A percentile compares a stretch with the other conserved stretches of the same genome.
Conservation (phyloP, 2,888 invertebrate species). For the Beris morrisii region DNA sequence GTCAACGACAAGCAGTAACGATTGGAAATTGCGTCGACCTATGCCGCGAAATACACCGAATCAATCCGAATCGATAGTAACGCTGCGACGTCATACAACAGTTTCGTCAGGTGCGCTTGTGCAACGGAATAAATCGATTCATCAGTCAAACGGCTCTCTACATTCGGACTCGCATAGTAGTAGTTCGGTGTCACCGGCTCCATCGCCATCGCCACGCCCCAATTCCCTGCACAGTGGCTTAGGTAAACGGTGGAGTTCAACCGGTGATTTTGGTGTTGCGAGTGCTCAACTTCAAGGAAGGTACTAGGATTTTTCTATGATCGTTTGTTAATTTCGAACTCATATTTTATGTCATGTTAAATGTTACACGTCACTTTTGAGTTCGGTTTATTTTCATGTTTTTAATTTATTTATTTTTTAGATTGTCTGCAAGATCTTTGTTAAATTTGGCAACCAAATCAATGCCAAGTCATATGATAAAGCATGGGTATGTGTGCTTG, state of each 20-base stretch:
- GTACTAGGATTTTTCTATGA: slow-evolving; percentile 44
- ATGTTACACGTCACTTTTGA: slow-evolving; percentile 46
- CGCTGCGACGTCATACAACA: slow-evolving; percentile 38
- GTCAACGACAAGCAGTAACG: slow-evolving; percentile 48
- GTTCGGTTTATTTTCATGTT: slow-evolving; percentile 58
- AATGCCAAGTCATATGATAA: slow-evolving; percentile 63
- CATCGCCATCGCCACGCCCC: slow-evolving; percentile 73
- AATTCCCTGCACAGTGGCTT: slow-evolving; percentile 65
- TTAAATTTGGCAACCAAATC: slow-evolving; percentile 70
- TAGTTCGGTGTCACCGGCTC: slow-evolving; percentile 81
- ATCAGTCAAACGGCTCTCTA: slow-evolving; percentile 79
- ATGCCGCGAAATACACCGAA: slow-evolving; percentile 51
- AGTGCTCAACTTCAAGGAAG: slow-evolving; percentile 51
- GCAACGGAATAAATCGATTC: slow-evolving; percentile 64
- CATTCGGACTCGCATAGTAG: slow-evolving; percentile 84
- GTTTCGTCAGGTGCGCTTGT: slow-evolving; percentile 57
- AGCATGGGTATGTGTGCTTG: slow-evolving; percentile 67
- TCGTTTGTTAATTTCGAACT: slow-evolving; percentile 39
- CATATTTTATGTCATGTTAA: slow-evolving; percentile 52
- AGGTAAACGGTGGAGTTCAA: slow-evolving; percentile 79
- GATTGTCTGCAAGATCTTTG: slow-evolving; percentile 73
- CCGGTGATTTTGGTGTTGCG: slow-evolving; percentile 72
- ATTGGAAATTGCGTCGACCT: slow-evolving; percentile 61
- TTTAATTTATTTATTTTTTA: slow-evolving; percentile 57
- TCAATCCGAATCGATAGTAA: slow-evolving; percentile 35